A percentile compares a stretch with the other conserved stretches of the same genome.
Evolutionary conservation across 1,140 invertebrate genomes (phyloP).

Genomic region (Onthophagus taurus): DNA sequence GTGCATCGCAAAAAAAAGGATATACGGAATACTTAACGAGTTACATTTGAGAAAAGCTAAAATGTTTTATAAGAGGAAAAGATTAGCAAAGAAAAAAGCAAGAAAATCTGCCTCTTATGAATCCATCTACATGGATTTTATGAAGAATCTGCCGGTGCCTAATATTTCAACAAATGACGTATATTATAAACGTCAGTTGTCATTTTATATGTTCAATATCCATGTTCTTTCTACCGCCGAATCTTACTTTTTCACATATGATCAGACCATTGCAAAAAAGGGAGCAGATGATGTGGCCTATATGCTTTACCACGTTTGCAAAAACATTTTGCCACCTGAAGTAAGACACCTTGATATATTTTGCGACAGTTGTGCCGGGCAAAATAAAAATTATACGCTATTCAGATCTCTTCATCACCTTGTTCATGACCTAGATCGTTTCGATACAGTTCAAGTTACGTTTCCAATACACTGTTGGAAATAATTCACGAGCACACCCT

Average conservation of each 20-base stretch:
- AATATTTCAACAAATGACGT: constrained; percentile 20
- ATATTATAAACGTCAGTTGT: constrained; percentile 21
- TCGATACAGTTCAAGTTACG: constrained; percentile 9
- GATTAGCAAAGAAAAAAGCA: constrained; percentile 4
- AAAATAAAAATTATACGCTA: constrained; percentile 20
- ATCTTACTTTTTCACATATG: constrained; percentile 22
- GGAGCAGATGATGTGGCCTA: constrained; percentile 21
- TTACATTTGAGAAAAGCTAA: too few species aligned
- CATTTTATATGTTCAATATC: constrained; percentile 23
- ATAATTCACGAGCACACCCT: too few species aligned
- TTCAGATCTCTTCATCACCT: constrained; percentile 19
- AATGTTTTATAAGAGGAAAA: too few species aligned
- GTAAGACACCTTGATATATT: constrained; percentile 16
- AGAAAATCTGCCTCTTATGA: constrained; percentile 6
- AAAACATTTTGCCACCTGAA: constrained; percentile 1
- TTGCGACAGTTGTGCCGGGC: constrained; percentile 16
- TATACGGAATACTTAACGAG: too few species aligned
- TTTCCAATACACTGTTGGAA: too few species aligned
- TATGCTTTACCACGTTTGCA: constrained; percentile 10
- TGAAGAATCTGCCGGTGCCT: constrained; percentile 15
- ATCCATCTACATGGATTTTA: constrained; percentile 12
- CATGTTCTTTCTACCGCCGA: constrained; percentile 14
- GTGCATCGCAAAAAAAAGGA: too few species aligned
- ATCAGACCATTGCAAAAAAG: constrained; percentile 23
- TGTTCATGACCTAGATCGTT: constrained; percentile 7